Percentiles rank a stretch among this genome's conserved stretches.
Conservation (phyloP, 2,888 invertebrate genomes). For the Corbicula japonica region DNA sequence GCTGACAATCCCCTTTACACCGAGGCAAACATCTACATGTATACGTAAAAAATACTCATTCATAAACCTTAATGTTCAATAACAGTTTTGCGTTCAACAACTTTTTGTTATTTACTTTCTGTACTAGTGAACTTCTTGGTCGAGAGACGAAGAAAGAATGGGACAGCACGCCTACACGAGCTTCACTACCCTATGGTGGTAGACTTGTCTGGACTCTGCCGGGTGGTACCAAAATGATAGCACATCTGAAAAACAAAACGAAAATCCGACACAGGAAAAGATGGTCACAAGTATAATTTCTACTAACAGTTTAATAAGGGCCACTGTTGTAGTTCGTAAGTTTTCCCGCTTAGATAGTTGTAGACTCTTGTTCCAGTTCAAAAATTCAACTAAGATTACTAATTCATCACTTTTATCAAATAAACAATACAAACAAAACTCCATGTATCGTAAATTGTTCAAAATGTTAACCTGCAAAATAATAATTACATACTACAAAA, state of each 20-base stretch:
- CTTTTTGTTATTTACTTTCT: neutral
- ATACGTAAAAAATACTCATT: no score
- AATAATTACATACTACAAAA: no score
- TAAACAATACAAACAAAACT: no score
- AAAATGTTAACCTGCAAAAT: no score
- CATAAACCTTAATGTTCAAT: no score
- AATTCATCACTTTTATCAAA: no score
- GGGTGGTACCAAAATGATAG: conserved; percentile 98
- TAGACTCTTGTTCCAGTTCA: neutral
- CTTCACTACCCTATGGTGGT: conserved; percentile 98
- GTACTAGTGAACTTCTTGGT: conserved; percentile 1
- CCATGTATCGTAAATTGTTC: no score
- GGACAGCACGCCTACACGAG: conserved; percentile 94
- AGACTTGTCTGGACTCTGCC: conserved; percentile 96
- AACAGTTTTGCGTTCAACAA: no score
- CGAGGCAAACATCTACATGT: neutral
- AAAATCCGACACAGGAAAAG: conserved; percentile 99
- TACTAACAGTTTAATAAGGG: neutral
- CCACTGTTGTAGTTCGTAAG: neutral
- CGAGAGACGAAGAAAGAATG: conserved; percentile 90
- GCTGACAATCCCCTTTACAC: neutral
- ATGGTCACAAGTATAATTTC: conserved; percentile 95
- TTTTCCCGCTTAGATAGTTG: neutral
- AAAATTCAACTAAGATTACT: no score
- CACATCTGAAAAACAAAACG: conserved; percentile 98